Conservation (phyloP, 2,113 vertebrate species). For the Zootoca vivipara region DNA sequence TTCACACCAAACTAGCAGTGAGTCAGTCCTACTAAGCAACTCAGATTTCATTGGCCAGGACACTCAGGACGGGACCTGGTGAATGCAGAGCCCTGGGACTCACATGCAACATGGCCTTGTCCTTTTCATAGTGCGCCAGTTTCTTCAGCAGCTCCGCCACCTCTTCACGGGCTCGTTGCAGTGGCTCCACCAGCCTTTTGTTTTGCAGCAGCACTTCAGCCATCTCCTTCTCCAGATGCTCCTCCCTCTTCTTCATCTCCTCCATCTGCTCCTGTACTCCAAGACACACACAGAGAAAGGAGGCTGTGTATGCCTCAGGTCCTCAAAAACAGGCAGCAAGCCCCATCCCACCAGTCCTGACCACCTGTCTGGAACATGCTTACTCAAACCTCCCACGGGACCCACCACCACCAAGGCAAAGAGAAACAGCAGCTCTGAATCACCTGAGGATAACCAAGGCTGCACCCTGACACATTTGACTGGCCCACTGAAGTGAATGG, state of each 20-base stretch:
- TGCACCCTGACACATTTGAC: background rate
- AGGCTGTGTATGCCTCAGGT: background rate
- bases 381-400: background rate
- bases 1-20: background rate
- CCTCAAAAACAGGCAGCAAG: background rate
- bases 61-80: accelerated
- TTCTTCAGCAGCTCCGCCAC: conserved; percentile 74
- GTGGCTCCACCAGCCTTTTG: conserved; percentile 72
- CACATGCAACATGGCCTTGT: conserved; percentile 80
- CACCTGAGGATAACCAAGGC: background rate
- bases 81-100: conserved; percentile 27
- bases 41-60: accelerated
- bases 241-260: conserved; percentile 76
- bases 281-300: background rate
- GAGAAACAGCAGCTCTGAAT: no score
- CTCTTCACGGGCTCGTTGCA: conserved; percentile 77
- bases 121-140: conserved; percentile 66
- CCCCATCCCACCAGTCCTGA: no score
- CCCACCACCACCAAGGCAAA: background rate
- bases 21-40: background rate
- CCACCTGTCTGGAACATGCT: background rate
- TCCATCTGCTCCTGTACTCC: conserved; percentile 79
- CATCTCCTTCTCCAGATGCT: conserved; percentile 77
- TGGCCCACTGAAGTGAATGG: background rate
- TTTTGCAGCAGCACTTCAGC: conserved; percentile 77